A percentile compares a stretch with the other conserved stretches of the same genome.
Conservation (phyloP, 2,113 vertebrate species). For the Hemibagrus wyckioides region DNA sequence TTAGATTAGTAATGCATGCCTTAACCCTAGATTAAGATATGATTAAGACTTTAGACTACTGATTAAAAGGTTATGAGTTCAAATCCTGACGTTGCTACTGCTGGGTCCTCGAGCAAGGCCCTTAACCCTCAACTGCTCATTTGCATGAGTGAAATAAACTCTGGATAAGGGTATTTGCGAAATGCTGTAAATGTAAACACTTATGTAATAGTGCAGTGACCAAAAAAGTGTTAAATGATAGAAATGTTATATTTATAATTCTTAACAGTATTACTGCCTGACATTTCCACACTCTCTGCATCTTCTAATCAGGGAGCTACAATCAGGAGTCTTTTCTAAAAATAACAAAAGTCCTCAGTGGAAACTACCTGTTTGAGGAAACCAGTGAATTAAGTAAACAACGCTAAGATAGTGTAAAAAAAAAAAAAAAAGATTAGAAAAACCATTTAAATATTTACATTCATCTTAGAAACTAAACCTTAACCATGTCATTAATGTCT, state of each 20-base stretch:
- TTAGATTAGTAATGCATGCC: not conserved
- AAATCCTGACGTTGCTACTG: too few species aligned
- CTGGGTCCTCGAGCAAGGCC: too few species aligned
- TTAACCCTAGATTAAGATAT: not conserved
- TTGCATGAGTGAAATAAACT: too few species aligned
- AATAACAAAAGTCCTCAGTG: not conserved
- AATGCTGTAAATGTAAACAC: not conserved
- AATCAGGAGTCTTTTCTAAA: not conserved
- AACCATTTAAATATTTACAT: not conserved
- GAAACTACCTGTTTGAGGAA: not conserved
- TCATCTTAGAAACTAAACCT: not conserved
- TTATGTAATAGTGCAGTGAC: not conserved
- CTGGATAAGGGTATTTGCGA: not conserved
- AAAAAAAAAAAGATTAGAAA: not conserved
- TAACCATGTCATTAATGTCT: not conserved
- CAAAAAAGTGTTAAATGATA: not conserved
- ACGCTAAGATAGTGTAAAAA: not conserved
- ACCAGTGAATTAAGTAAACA: not conserved
- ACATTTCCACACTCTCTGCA: not conserved
- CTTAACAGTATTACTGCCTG: not conserved
- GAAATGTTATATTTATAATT: not conserved
- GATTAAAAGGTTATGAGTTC: too few species aligned
- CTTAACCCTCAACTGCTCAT: too few species aligned
- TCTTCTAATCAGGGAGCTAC: not conserved
- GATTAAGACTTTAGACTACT: too few species aligned